These are phyloP conservation scores for Sebastes steindachneri DNA, from an alignment of 2,797 vertebrate species.

Conservation along the genomic window DNA sequence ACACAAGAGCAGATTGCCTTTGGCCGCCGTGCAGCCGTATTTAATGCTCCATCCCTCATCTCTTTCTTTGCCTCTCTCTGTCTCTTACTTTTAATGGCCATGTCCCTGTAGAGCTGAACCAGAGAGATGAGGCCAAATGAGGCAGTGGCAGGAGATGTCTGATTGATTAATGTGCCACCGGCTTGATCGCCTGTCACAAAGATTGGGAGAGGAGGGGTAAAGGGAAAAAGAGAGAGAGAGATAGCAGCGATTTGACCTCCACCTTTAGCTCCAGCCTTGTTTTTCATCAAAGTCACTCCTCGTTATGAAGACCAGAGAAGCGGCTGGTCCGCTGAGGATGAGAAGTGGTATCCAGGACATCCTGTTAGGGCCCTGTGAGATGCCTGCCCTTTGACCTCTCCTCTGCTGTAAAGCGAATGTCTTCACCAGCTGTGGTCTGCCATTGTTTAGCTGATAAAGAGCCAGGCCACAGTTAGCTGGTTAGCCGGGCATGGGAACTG, in stretches of 20 bases:
- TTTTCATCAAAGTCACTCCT: conserved; percentile 16
- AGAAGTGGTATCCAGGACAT: conserved; percentile 39
- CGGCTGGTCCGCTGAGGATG: not conserved
- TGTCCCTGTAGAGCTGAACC: conserved; percentile 42
- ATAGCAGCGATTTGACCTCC: conserved; percentile 29
- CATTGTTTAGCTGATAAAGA: conserved; percentile 46
- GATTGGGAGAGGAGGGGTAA: not conserved
- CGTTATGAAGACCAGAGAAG: conserved; percentile 4
- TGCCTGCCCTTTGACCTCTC: conserved; percentile 42
- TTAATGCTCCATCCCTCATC: conserved; percentile 53
- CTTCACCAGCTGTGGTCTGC: conserved; percentile 56
- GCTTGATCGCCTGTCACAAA: conserved; percentile 34
- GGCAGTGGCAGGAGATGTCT: conserved; percentile 38
- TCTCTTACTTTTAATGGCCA: conserved; percentile 49
- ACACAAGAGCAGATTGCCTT: conserved; percentile 47
- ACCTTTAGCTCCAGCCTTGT: conserved; percentile 7
- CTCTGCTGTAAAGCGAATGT: conserved; percentile 48
- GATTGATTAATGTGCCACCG: conserved; percentile 51
- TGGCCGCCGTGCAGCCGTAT: conserved; percentile 27
- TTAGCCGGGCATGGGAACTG: conserved; percentile 61
- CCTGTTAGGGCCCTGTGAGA: conserved; percentile 57
- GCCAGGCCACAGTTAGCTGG: conserved; percentile 40
- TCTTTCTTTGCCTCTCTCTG: conserved; percentile 26
- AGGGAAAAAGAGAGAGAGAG: not conserved
- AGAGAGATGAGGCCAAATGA: conserved; percentile 21